Conservation (phyloP, 2,113 vertebrate genomes). For the Odontophorus gujanensis region DNA sequence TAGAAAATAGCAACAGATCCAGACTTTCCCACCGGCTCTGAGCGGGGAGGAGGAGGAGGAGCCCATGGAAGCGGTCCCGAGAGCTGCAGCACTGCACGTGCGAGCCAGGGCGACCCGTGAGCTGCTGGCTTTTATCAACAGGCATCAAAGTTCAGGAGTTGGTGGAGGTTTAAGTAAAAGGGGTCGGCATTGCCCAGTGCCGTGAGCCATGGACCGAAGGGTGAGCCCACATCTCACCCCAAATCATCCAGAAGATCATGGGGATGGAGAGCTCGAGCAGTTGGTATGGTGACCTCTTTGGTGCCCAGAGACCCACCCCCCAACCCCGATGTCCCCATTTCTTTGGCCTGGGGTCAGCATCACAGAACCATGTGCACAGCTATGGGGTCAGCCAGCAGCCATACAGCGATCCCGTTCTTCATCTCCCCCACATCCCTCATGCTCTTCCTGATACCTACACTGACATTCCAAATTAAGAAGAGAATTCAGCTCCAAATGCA, state of each 20-base stretch:
- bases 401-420: neutral
- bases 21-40: conserved; percentile 91
- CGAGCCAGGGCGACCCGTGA: neutral
- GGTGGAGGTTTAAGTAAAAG: neutral
- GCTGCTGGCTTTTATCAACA: rapidly evolving
- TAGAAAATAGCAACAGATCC: conserved; percentile 97
- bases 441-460: neutral
- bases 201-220: neutral
- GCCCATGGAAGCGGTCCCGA: neutral
- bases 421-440: neutral
- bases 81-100: neutral
- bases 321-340: neutral
- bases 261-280: neutral
- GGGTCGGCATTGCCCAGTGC: neutral
- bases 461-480: neutral
- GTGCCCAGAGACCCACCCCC: neutral
- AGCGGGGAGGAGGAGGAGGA: conserved; percentile 48
- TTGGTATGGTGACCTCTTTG: rapidly evolving
- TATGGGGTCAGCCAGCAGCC: neutral
- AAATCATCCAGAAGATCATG: neutral
- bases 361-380: neutral
- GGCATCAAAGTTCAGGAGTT: rapidly evolving
- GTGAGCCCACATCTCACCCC: neutral
- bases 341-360: rapidly evolving
- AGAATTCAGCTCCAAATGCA: neutral